These are phyloP conservation scores for Salminus brasiliensis DNA, from an alignment of 2,113 vertebrate species.

Conservation along the genomic window DNA sequence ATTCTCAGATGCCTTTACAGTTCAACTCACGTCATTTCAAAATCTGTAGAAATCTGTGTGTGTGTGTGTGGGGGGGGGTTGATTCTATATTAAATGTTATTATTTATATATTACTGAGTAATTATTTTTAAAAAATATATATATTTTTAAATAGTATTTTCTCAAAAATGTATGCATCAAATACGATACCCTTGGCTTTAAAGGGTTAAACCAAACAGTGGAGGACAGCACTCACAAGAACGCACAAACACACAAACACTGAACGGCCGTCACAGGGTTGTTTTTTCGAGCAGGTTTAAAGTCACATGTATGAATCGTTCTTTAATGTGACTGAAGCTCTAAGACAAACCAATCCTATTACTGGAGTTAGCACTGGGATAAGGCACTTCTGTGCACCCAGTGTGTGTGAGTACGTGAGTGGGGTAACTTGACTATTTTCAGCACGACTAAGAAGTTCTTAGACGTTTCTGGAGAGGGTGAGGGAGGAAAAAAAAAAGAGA, in stretches of 20 bases:
- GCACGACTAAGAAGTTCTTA: not conserved
- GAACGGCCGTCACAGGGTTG: not conserved
- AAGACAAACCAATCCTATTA: constrained; percentile 46
- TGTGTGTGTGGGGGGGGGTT: no score
- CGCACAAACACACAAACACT: not conserved
- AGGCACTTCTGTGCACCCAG: not conserved
- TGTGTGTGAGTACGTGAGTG: not conserved
- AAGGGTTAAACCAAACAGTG: no score
- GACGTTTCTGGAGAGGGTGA: not conserved
- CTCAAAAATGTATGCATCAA: no score
- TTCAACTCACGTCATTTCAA: no score
- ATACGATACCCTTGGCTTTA: no score
- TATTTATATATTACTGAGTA: no score
- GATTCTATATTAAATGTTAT: no score
- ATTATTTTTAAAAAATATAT: no score
- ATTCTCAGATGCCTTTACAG: no score
- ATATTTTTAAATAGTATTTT: no score
- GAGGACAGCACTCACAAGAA: no score
- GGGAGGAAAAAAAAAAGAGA: not conserved
- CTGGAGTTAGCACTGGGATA: constrained; percentile 24
- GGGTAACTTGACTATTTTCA: not conserved
- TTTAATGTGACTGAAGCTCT: constrained; percentile 26
- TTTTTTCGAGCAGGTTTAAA: not conserved
- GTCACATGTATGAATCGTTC: constrained; percentile 15
- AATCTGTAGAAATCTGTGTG: no score